phyloP scores from a whole-genome alignment of 2,113 vertebrate genomes.

The Scartelaos histophorus region DNA sequence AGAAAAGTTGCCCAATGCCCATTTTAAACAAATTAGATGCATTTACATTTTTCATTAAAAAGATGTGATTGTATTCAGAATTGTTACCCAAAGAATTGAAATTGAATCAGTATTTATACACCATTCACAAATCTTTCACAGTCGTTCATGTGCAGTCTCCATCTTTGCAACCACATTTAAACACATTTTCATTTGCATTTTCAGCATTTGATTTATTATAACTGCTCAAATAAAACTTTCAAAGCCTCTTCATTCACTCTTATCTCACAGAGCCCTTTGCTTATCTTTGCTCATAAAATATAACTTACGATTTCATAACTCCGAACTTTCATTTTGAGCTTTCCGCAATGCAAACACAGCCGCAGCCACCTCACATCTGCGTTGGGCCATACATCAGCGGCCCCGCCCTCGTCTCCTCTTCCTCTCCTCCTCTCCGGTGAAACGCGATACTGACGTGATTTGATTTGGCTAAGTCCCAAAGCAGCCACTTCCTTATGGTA shows the following conservation, averaged over 20 bases:
- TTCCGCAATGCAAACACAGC: slow-evolving; percentile 23
- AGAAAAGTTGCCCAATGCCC: no score
- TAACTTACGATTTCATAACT: background rate
- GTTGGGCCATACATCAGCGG: slow-evolving; percentile 29
- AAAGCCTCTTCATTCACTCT: background rate
- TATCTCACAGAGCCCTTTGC: background rate
- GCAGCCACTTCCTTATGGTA: slow-evolving; percentile 49
- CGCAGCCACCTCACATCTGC: slow-evolving; percentile 15
- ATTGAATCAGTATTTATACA: background rate
- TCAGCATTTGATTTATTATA: slow-evolving; percentile 6
- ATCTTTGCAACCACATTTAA: background rate
- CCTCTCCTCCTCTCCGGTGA: slow-evolving; percentile 46
- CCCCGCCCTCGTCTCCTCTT: slow-evolving; percentile 35
- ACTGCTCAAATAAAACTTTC: slow-evolving; percentile 3
- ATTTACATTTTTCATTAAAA: background rate
- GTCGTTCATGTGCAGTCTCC: background rate
- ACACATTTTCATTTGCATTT: background rate
- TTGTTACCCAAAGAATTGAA: no score
- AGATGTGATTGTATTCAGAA: no score
- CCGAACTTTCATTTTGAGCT: slow-evolving; percentile 8
- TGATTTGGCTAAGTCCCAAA: slow-evolving; percentile 54
- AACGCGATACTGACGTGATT: slow-evolving; percentile 59
- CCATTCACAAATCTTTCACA: background rate
- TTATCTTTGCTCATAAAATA: slow-evolving; percentile 7
- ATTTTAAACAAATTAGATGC: background rate